Base-by-base conservation (phyloP, 2,113 vertebrate species). In the Ceyx margarethae region DNA sequence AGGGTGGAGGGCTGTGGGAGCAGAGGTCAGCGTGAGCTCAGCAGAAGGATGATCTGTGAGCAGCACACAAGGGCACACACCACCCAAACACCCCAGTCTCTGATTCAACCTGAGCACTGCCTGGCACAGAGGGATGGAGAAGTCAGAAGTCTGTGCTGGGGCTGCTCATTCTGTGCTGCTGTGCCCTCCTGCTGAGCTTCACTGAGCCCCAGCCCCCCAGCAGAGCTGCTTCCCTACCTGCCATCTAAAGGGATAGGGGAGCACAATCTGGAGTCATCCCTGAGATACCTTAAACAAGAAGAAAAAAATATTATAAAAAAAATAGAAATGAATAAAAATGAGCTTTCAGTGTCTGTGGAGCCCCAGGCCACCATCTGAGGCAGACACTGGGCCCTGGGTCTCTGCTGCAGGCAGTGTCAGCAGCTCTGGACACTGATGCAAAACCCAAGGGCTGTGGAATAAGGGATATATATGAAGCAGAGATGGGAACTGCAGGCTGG, bases 1-100 rank as follows among this genome's bases (percentile, higher is more conserved):
- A 2, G 13, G 33, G 13, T 10, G 62, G 3, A 7, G 19, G 13
- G 2, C 22, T 43, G 40, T 8, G 16, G 48, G 43, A 58, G 40
- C 0, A 0, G 8, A 17, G n/a, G 57, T 23, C 37, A 54, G 37
- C 0, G 22, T 4, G 48, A 22, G 56, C n/a, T 53, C 68, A 40
- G 54, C 50, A 68, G 73, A 2, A 4, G 45, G 42, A 10, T 8
- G 31, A 17, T 43, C 43, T 53, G 40, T 5, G 2, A 58, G 66
- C 71, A 71, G 57, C 48, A 13, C 3, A 3, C 37, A 43, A 25
- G 51, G 42, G 20, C 67, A 37, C 25, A 11, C 3, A 3, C 9
- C n/a, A 25, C 3, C 31, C 35, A 5, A 8, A 51, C 9, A 11
- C 4, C 21, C 10, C 25, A 57, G 46, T 13, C 31, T 9, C 19